Evolutionary conservation across 2,888 invertebrate species (phyloP), one percentile per base, ranked within the genome.

Genomic region (Chrysotoxum bicinctum): DNA sequence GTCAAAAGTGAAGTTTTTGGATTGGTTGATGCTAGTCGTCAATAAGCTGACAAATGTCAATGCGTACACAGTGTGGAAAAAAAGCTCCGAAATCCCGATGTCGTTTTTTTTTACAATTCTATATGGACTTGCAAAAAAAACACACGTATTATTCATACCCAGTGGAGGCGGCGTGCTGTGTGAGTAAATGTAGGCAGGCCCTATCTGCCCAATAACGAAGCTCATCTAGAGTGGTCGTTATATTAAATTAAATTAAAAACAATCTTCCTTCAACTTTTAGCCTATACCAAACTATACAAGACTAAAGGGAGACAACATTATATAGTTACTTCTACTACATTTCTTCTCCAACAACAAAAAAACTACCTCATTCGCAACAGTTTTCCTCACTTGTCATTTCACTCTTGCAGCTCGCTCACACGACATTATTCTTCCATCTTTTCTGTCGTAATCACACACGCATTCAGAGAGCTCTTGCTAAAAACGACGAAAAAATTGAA

Each of bases 361-460:
- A 50, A 7, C 3, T n/a, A 8, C 23, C n/a, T 37, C 68, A 19
- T 45, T 84, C 64, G 83, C 85, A 85, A 85, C 80, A 85, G 80
- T 84, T 80, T 85, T 72, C 43, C 72, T 12, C 30, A 30, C n/a
- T 16, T 58, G 35, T 37, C 64, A 77, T 70, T 83, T 64, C 48
- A 54, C 66, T 72, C 69, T 78, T 40, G 30, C 76, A 35, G 10
- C 32, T 56, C 9, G 8, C n/a, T 70, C 64, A 30, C 43, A 23
- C 54, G 50, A 69, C 85, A 87, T 81, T 87, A 73, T 80, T 79
- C 85, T 86, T 86, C 81, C 81, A 87, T 86, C 83, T 87, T 87
- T 77, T 87, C 87, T 87, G 87, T 87, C 87, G 87, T 87, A 88
- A 88, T 87, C 85, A 81, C 58, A 37, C 60, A 77, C 48, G 30